These are phyloP conservation scores for Promerops cafer DNA, from an alignment of 2,113 vertebrate species.

Conservation along the genomic window DNA sequence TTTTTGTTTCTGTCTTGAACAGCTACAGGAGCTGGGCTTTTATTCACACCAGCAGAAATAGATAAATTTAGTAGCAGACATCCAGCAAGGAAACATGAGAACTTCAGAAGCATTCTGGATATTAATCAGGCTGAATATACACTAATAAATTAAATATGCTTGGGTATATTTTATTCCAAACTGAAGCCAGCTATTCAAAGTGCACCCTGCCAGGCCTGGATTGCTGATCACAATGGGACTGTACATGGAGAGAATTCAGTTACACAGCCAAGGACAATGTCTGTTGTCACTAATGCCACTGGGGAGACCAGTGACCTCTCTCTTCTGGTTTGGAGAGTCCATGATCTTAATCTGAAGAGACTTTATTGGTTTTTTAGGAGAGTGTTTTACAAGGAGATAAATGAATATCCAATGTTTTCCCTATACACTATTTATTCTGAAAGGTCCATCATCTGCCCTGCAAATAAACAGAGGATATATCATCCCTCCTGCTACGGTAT, in stretches of 20 bases:
- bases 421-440: background rate
- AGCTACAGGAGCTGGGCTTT: background rate
- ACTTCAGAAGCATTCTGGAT: background rate
- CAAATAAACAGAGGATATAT: background rate
- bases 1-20: background rate
- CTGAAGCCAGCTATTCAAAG: background rate
- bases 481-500: background rate
- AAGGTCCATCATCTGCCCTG: background rate
- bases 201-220: background rate
- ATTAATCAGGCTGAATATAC: background rate
- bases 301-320: background rate
- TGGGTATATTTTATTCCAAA: background rate
- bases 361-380: background rate
- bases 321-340: background rate
- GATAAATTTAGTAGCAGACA: background rate
- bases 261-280: background rate
- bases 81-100: background rate
- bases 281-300: background rate
- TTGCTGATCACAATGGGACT: background rate
- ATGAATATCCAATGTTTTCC: background rate
- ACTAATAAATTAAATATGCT: background rate
- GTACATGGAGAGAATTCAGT: background rate
- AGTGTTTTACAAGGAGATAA: background rate
- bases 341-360: background rate
- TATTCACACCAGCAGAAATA: background rate